Base-by-base conservation (phyloP, 2,888 invertebrate genomes). In the Pristionchus japonicus region DNA sequence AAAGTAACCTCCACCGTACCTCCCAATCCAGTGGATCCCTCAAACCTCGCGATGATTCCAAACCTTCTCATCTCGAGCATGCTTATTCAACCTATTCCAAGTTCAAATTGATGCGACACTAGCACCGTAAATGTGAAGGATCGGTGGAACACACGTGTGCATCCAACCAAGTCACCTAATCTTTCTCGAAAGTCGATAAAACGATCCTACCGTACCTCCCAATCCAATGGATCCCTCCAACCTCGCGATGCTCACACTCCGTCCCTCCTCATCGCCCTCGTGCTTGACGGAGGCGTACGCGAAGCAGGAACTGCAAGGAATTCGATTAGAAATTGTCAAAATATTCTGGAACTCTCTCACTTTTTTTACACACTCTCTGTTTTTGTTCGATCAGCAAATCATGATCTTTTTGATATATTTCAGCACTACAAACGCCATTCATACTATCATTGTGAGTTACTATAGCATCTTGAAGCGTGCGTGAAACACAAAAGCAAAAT, bases 161-260 rank as follows among this genome's bases (percentile, higher is more conserved):
- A n/a, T n/a, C n/a, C n/a, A n/a, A n/a, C n/a, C n/a, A n/a, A n/a
- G n/a, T n/a, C n/a, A n/a, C n/a, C n/a, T n/a, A n/a, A n/a, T n/a
- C n/a, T n/a, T n/a, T n/a, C n/a, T n/a, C n/a, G n/a, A n/a, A n/a
- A n/a, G n/a, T n/a, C n/a, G n/a, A 13, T 47, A 47, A 9, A 13
- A 13, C 47, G 9, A 6, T 13, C 47, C 34, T 20, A 77, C 43
- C 70, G 23, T 37, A 87, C 87, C 47, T 87, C 87, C 87, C 77
- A 87, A 31, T 40, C 87, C 87, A n/a, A 87, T 87, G 40, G 77
- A 52, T 52, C 87, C 87, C 31, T 87, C 87, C 52, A 87, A 27
- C 34, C 87, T 34, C 17, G 87, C 87, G 61, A 87, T 87, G 40
- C 77, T 80, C 80, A 87, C 87, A 57, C 77, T 77, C 31, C 87